Evolutionary conservation across 1,140 invertebrate genomes (phyloP).

Genomic region (Tribolium madens): DNA sequence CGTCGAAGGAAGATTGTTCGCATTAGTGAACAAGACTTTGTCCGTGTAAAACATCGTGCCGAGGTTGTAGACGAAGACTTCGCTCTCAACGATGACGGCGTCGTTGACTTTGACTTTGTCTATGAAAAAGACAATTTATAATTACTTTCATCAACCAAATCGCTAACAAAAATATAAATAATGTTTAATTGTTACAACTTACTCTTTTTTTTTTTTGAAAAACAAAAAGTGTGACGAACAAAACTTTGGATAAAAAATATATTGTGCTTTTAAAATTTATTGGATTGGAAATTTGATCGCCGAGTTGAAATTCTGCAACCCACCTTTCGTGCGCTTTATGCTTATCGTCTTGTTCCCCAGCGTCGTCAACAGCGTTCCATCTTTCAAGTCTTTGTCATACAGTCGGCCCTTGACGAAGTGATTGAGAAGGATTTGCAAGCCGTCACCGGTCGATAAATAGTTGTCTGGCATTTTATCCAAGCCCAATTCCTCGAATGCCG

Average conservation of each 20-base stretch:
- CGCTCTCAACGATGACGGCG: constrained; percentile 70
- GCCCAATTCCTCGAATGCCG: constrained; percentile 70
- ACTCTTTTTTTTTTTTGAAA: no score
- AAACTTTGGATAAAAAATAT: no score
- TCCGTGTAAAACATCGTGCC: constrained; percentile 74
- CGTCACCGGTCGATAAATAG: constrained; percentile 69
- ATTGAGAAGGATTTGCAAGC: constrained; percentile 71
- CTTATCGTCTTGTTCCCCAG: constrained; percentile 70
- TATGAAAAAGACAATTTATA: no score
- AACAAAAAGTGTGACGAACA: no score
- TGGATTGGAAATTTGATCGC: no score
- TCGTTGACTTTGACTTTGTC: constrained; percentile 69
- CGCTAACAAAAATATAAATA: no score
- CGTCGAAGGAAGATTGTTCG: constrained; percentile 62
- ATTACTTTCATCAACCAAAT: no score
- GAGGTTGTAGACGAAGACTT: constrained; percentile 74
- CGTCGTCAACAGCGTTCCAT: constrained; percentile 68
- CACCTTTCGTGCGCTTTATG: constrained; percentile 59
- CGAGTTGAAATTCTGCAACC: neutral
- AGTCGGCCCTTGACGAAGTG: constrained; percentile 73
- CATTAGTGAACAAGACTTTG: constrained; percentile 68
- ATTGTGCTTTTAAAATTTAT: no score
- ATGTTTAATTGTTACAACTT: no score
- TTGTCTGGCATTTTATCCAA: constrained; percentile 71
- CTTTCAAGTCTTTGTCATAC: constrained; percentile 71